phyloP scores from a whole-genome alignment of 2,113 vertebrate genomes.

The Scatophagus argus region DNA sequence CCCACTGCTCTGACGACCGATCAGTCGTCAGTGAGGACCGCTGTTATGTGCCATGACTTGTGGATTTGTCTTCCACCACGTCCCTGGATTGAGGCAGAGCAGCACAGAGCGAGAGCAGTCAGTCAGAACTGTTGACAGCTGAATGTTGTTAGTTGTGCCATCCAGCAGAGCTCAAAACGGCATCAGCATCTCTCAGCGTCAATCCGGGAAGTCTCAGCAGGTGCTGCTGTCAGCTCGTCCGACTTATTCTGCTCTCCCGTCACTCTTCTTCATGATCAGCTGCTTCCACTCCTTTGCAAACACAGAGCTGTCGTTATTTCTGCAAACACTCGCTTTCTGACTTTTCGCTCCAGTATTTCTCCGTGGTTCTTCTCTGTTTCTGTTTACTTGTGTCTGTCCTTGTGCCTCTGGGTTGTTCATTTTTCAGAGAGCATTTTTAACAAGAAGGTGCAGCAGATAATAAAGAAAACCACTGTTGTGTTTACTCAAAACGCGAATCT shows the following conservation, averaged over 20 bases:
- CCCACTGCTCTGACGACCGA: background rate
- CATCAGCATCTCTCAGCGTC: slow-evolving; percentile 61
- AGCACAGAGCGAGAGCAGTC: slow-evolving; percentile 1
- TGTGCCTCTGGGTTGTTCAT: background rate
- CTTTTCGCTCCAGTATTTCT: background rate
- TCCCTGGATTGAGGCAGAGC: background rate
- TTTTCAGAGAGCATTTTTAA: background rate
- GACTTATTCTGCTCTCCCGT: slow-evolving; percentile 12
- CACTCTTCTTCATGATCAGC: slow-evolving; percentile 15
- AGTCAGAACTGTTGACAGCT: slow-evolving; percentile 30
- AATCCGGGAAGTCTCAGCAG: slow-evolving; percentile 25
- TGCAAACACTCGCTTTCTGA: background rate
- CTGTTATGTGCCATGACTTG: background rate
- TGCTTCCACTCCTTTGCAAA: background rate
- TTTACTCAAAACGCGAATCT: background rate
- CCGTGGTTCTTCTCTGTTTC: background rate
- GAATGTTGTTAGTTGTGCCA: background rate
- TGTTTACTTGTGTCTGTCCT: background rate
- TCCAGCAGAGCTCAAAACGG: slow-evolving; percentile 39
- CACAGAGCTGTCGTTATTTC: background rate
- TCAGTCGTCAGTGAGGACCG: background rate
- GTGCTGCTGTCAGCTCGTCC: slow-evolving; percentile 23
- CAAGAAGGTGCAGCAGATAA: background rate
- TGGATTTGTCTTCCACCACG: background rate
- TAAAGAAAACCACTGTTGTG: background rate